Evolutionary conservation across 2,888 invertebrate genomes (phyloP).

Genomic region (Monopis laevigella): DNA sequence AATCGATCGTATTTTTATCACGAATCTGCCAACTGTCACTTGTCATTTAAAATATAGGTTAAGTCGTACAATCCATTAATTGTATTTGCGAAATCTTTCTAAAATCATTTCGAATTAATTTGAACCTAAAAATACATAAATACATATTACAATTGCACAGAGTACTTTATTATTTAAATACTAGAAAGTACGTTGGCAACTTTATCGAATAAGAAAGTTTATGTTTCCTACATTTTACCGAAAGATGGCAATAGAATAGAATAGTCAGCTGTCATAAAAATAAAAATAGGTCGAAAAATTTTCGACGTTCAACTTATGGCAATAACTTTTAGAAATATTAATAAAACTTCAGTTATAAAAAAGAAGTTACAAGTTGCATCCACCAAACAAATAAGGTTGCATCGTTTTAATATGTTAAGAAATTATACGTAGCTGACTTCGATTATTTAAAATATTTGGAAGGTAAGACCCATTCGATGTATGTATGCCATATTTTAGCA

Average conservation of each 20-base stretch:
- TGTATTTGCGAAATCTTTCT: too few relatives aligned
- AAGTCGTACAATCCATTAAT: too few relatives aligned
- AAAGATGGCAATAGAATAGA: constrained; percentile 14
- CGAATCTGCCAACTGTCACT: too few relatives aligned
- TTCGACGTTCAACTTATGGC: constrained; percentile 2
- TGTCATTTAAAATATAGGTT: too few relatives aligned
- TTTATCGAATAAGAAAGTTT: not conserved
- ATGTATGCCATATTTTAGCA: constrained; percentile 7
- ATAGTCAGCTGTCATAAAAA: constrained; percentile 9
- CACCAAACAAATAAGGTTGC: not conserved
- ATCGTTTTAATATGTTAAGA: not conserved
- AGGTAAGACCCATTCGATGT: constrained; percentile 3
- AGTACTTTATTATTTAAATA: not conserved
- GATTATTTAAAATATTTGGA: not conserved
- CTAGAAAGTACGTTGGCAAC: too few relatives aligned
- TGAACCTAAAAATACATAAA: too few relatives aligned
- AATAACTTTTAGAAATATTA: not conserved
- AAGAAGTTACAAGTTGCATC: constrained; percentile 4
- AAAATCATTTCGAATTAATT: too few relatives aligned
- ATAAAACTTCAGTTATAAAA: constrained; percentile 7
- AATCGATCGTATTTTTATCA: too few relatives aligned
- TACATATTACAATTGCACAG: too few relatives aligned
- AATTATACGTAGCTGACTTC: constrained; percentile 1
- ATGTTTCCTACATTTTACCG: constrained; percentile 4
- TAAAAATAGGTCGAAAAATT: constrained; percentile 3